A percentile compares a stretch with the other conserved stretches of the same genome.
Evolutionary conservation across 2,113 vertebrate species (phyloP).

Genomic region (Gymnocephalus cernua): DNA sequence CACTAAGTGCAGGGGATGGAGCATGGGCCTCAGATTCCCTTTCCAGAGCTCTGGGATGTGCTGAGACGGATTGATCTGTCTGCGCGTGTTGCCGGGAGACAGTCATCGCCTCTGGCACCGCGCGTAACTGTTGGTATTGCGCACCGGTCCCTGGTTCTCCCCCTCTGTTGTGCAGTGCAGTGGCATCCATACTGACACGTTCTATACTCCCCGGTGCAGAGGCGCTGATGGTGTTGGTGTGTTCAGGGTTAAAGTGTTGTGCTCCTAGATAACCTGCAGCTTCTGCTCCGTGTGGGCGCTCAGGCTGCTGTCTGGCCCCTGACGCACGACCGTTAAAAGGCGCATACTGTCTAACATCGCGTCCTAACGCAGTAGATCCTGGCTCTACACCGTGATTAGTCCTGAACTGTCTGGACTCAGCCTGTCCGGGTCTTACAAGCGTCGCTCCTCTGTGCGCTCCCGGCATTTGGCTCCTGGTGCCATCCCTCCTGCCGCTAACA

Average conservation of each 20-base stretch:
- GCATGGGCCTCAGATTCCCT: slow-evolving; percentile 23
- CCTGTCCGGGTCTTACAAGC: slow-evolving; percentile 24
- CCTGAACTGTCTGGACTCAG: slow-evolving; percentile 37
- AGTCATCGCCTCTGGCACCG: slow-evolving; percentile 7
- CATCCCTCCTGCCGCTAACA: slow-evolving; percentile 65
- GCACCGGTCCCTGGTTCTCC: slow-evolving; percentile 17
- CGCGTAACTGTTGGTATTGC: slow-evolving; percentile 46
- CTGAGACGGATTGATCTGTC: slow-evolving; percentile 33
- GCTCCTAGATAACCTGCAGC: slow-evolving; percentile 45
- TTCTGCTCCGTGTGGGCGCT: slow-evolving; percentile 13
- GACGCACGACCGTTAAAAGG: slow-evolving; percentile 46
- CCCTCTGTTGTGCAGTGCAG: slow-evolving; percentile 16
- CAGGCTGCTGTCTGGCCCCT: slow-evolving; percentile 57
- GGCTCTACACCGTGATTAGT: slow-evolving; percentile 10
- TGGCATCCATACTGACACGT: slow-evolving; percentile 1
- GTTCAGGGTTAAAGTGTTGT: slow-evolving; percentile 28
- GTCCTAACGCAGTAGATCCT: slow-evolving; percentile 2
- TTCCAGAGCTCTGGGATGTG: background rate
- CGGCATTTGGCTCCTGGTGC: slow-evolving; percentile 25
- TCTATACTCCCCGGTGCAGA: slow-evolving; percentile 32
- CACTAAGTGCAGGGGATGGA: background rate
- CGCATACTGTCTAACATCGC: slow-evolving; percentile 34
- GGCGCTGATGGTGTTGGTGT: slow-evolving; percentile 22
- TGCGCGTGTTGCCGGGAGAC: slow-evolving; percentile 51
- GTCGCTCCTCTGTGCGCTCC: slow-evolving; percentile 45